A percentile compares a stretch with the other conserved stretches of the same genome.
Evolutionary conservation across 2,888 invertebrate genomes (phyloP).

Genomic region (Drosophila paramelanica): DNA sequence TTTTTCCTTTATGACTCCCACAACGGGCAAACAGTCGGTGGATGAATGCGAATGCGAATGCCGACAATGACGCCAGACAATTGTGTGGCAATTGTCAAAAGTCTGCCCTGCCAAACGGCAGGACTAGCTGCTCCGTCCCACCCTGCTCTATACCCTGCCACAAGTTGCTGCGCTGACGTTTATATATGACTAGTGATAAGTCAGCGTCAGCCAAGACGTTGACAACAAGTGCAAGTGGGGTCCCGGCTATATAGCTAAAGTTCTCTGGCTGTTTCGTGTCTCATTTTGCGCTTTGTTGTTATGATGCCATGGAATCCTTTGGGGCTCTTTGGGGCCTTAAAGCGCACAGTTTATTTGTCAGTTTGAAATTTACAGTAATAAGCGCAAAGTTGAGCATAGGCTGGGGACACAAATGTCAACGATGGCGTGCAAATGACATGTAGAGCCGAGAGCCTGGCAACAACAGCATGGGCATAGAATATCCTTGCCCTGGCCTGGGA

Average conservation of each 20-base stretch:
- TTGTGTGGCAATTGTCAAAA: constrained; percentile 83
- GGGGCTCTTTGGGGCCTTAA: constrained; percentile 68
- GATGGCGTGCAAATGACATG: constrained; percentile 45
- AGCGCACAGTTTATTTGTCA: constrained; percentile 79
- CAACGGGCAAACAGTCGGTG: constrained; percentile 49
- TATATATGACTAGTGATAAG: constrained; percentile 81
- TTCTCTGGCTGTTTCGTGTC: constrained; percentile 33
- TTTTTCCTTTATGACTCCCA: constrained; percentile 73
- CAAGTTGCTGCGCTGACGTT: constrained; percentile 53
- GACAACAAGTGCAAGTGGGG: constrained; percentile 62
- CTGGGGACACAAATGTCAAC: constrained; percentile 61
- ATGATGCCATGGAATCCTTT: constrained; percentile 66
- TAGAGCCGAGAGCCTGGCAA: constrained; percentile 13
- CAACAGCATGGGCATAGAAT: constrained; percentile 6
- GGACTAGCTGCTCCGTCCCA: constrained; percentile 22
- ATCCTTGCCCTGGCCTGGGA: neutral
- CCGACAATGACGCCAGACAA: constrained; percentile 68
- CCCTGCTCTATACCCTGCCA: no score
- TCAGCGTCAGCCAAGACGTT: constrained; percentile 61
- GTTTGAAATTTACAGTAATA: constrained; percentile 70
- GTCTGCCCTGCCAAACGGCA: constrained; percentile 50
- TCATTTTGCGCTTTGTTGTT: constrained; percentile 62
- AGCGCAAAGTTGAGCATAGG: constrained; percentile 68
- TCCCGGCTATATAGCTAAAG: constrained; percentile 17
- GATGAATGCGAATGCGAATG: constrained; percentile 48